phyloP scores from a whole-genome alignment of 2,888 invertebrate species.

The Tiphia femorata region DNA sequence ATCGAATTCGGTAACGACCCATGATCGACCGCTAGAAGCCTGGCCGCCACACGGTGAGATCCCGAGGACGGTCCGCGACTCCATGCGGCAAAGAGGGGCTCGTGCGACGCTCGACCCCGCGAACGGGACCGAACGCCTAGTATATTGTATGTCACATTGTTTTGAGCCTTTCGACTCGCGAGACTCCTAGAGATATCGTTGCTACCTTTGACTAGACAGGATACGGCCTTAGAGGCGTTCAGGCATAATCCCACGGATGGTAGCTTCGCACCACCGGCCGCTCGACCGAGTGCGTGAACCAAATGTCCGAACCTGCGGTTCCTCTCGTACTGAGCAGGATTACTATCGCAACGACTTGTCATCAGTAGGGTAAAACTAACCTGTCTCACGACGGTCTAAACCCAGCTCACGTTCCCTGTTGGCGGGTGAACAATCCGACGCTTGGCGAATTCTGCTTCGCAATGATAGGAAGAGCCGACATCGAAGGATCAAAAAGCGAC shows the following conservation, averaged over 20 bases:
- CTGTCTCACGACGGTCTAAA: too few species aligned
- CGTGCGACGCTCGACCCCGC: too few species aligned
- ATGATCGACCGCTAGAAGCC: too few species aligned
- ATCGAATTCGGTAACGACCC: too few species aligned
- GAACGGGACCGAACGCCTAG: constrained; percentile 42
- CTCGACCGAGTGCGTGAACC: too few species aligned
- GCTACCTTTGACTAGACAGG: constrained; percentile 72
- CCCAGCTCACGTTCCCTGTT: constrained; percentile 78
- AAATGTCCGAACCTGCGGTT: too few species aligned
- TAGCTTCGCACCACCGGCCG: constrained; percentile 78
- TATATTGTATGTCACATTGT: constrained; percentile 68
- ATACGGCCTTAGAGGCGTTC: constrained; percentile 76
- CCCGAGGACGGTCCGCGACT: too few species aligned
- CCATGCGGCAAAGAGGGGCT: too few species aligned
- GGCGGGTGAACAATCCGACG: constrained; percentile 80
- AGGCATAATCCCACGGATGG: constrained; percentile 75
- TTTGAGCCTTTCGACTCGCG: constrained; percentile 69
- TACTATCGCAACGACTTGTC: too few species aligned
- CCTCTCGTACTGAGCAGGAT: too few species aligned
- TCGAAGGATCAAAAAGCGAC: constrained; percentile 81
- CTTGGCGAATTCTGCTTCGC: constrained; percentile 80
- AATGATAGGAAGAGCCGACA: constrained; percentile 83
- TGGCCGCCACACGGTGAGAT: too few species aligned
- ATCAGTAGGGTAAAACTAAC: too few species aligned
- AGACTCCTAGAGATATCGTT: constrained; percentile 66